Percentiles rank a stretch among this genome's conserved stretches.
These are phyloP conservation scores for Andrena flavipes DNA, from an alignment of 2,888 invertebrate genomes.

Conservation along the genomic window DNA sequence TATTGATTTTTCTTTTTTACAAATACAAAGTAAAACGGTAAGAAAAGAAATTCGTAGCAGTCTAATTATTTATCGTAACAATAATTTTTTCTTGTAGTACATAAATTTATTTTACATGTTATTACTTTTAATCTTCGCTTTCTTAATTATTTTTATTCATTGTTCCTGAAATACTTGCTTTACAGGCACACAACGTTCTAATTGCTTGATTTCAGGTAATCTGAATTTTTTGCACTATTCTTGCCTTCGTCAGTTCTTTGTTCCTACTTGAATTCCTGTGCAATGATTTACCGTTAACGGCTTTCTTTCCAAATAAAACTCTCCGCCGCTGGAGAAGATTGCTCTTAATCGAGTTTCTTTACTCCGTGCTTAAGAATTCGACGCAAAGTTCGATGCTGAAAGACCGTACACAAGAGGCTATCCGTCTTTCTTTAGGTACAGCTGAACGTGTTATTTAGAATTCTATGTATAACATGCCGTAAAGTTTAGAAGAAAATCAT, in stretches of 20 bases:
- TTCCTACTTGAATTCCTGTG: slow-evolving; percentile 3
- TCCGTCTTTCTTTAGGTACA: slow-evolving; percentile 12
- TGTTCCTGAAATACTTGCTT: background rate
- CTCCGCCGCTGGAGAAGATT: slow-evolving; percentile 14
- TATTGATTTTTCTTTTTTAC: too few relatives aligned
- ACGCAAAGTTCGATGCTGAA: slow-evolving; percentile 11
- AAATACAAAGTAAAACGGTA: too few relatives aligned
- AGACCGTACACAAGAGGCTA: slow-evolving; percentile 8
- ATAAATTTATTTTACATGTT: background rate
- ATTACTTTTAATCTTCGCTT: background rate
- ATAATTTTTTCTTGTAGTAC: background rate
- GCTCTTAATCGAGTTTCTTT: slow-evolving; percentile 34
- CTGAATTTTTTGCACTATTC: background rate
- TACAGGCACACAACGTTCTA: background rate
- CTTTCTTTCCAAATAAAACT: slow-evolving; percentile 12
- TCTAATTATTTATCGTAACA: too few relatives aligned
- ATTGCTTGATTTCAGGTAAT: background rate
- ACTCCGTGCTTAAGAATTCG: background rate
- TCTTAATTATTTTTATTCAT: background rate
- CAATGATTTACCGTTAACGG: slow-evolving; percentile 6
- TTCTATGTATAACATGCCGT: background rate
- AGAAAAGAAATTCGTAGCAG: too few relatives aligned
- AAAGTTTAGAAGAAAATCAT: background rate
- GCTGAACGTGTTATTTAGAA: background rate
- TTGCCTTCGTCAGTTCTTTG: background rate